Evolutionary conservation across 2,113 vertebrate species (phyloP).

Genomic region (Noturus placidus): DNA sequence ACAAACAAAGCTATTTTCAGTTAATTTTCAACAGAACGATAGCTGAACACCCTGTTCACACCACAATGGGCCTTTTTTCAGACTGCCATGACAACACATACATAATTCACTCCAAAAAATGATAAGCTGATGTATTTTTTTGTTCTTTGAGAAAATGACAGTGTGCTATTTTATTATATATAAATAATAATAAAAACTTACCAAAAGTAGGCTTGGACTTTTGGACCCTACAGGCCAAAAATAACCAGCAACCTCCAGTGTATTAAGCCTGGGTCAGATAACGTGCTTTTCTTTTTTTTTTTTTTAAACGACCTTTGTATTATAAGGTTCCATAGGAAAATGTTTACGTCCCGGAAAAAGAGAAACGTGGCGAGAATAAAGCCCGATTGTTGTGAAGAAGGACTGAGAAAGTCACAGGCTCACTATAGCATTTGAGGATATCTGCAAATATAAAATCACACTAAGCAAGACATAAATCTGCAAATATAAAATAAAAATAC

Average conservation of each 20-base stretch:
- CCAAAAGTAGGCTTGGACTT: background rate
- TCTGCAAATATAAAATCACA: background rate
- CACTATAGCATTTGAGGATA: background rate
- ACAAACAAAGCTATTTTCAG: background rate
- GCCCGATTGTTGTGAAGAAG: background rate
- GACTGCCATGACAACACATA: background rate
- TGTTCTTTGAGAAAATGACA: background rate
- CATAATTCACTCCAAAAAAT: background rate
- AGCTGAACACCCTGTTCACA: background rate
- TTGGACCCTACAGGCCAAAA: background rate
- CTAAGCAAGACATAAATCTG: too few relatives aligned
- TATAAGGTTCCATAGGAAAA: background rate
- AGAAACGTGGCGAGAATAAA: background rate
- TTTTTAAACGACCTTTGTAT: background rate
- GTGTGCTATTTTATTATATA: too few relatives aligned
- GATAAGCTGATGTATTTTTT: background rate
- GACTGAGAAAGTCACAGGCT: background rate
- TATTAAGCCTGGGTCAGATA: background rate
- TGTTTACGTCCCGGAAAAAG: background rate
- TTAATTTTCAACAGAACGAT: background rate
- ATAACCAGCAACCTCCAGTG: background rate
- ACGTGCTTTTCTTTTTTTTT: background rate
- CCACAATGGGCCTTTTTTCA: background rate
- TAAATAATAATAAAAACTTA: background rate
- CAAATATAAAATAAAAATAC: too few relatives aligned